Base-by-base conservation (phyloP, 2,113 vertebrate species). In the Bostrychus sinensis region DNA sequence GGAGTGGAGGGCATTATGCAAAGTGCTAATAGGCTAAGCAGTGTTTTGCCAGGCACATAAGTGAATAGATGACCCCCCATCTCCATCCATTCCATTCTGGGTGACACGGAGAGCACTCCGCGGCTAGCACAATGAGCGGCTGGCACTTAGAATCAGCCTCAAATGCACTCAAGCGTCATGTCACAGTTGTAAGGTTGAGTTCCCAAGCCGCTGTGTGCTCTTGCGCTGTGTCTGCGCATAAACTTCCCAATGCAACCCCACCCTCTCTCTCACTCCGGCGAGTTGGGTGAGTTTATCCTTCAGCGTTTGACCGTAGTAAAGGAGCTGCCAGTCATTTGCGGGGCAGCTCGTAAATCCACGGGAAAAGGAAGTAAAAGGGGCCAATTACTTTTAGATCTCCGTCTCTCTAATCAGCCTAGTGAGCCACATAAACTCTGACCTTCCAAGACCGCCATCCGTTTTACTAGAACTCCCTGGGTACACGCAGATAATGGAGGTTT, bases 121-220 rank as follows among this genome's bases (percentile, higher is more conserved):
- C 92, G 92, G 88, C 83, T 91, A 62, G 56, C 90, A 88, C 92
- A 67, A 56, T 90, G 89, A 91, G 90, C n/a, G 91, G 86, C 60
- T 95, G 94, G 93, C 94, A 93, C 91, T 92, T 92, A 38, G 89
- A 92, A 95, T 96, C 94, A 96, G 92, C 89, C 91, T 96, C 94
- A 96, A 92, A 92, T 89, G 90, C 89, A 92, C 91, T 92, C 86
- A 89, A 92, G 93, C 93, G 94, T 95, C 94, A 94, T 82, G 92
- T 96, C 94, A 94, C 91, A 94, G 96, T 94, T 95, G 91, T 65
- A 83, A 90, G 92, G 86, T 88, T 88, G 63, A 93, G 92, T 94
- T 94, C n/a, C 92, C 87, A 92, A 89, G 91, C 88, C 87, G 89
- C 76, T 46, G 84, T 84, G 73, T 83, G 88, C 81, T 77, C 78